Conservation (phyloP, 2,888 invertebrate species). For the Sympetrum striolatum region DNA sequence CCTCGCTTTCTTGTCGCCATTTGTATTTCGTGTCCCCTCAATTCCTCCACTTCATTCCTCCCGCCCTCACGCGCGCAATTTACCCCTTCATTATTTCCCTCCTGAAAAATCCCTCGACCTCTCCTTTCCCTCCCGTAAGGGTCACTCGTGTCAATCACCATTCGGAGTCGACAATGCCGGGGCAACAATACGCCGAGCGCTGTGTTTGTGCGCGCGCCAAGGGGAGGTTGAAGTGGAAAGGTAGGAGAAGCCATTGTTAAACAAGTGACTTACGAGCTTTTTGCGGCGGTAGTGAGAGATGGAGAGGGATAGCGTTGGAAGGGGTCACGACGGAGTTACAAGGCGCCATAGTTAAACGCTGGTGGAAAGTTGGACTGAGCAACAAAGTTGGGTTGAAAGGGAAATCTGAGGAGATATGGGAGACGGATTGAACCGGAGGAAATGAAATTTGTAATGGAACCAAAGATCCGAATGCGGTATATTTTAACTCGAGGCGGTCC, state of each 20-base stretch:
- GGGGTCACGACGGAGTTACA: background rate
- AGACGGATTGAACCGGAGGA: background rate
- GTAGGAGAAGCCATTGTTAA: conserved; percentile 29
- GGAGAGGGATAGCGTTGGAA: background rate
- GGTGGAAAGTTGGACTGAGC: background rate
- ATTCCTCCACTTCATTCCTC: background rate
- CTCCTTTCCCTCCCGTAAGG: background rate
- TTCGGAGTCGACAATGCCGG: conserved; percentile 17
- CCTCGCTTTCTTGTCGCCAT: background rate
- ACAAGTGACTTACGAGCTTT: conserved; percentile 36
- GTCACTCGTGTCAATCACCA: conserved; percentile 39
- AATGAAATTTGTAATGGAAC: background rate
- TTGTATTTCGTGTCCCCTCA: background rate
- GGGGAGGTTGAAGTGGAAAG: background rate
- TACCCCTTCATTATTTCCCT: background rate
- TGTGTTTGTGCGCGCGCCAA: background rate
- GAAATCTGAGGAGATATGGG: background rate
- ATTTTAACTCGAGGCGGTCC: background rate
- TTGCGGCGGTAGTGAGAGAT: conserved; percentile 5
- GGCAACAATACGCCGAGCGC: conserved; percentile 15
- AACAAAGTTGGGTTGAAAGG: background rate
- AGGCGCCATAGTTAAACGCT: background rate
- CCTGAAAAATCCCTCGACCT: background rate
- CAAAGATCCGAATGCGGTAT: background rate
- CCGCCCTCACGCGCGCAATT: background rate